Evolutionary conservation across 2,797 vertebrate genomes (phyloP).

Genomic region (Cryptoblepharus egeriae): DNA sequence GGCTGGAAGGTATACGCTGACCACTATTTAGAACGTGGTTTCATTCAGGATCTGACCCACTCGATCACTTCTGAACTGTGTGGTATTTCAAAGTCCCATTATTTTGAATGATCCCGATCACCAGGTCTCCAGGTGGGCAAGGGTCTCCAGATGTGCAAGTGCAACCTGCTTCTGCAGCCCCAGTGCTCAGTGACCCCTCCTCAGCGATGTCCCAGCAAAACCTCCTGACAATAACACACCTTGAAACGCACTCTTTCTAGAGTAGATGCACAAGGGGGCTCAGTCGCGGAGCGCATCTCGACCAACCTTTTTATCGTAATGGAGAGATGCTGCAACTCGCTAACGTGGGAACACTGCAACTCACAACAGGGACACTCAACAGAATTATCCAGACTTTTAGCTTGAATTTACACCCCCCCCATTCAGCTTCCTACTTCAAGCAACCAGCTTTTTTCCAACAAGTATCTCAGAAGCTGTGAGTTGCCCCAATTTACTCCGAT

Average conservation of each 20-base stretch:
- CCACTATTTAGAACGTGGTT: too few species aligned
- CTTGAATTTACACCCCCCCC: neutral
- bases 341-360: neutral
- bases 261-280: neutral
- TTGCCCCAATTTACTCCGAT: neutral
- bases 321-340: neutral
- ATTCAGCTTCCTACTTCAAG: neutral
- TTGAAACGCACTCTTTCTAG: neutral
- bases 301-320: neutral
- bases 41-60: too few species aligned
- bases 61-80: too few species aligned
- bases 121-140: too few species aligned
- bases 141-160: too few species aligned
- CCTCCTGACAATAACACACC: neutral
- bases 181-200: too few species aligned
- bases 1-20: neutral
- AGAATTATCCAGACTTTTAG: neutral
- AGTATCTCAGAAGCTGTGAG: neutral
- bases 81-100: neutral
- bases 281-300: neutral
- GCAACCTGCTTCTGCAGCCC: neutral
- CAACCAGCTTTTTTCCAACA: neutral
- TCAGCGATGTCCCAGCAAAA: too few species aligned
- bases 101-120: neutral
- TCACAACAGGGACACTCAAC: neutral